Evolutionary conservation across 2,797 vertebrate species (phyloP).

Genomic region (Anas bernieri): DNA sequence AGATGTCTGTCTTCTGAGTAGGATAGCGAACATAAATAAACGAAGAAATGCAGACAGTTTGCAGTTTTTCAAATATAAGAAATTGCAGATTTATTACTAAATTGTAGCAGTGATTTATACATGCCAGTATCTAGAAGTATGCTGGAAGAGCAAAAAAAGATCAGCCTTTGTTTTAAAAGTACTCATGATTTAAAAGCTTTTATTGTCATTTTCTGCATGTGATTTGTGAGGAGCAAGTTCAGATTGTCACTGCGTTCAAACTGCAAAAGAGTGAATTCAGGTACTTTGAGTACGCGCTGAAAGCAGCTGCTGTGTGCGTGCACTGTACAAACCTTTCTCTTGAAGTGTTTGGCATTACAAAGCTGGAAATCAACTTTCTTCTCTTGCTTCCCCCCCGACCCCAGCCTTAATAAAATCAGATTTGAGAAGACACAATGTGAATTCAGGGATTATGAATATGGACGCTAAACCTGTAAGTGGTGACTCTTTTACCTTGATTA

Average conservation of each 20-base stretch:
- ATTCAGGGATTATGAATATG: constrained; percentile 77
- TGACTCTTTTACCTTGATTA: not conserved
- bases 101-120: not conserved
- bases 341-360: not conserved
- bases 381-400: not conserved
- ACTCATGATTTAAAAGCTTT: not conserved
- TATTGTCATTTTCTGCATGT: not conserved
- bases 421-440: constrained; percentile 90
- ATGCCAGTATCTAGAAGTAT: not conserved
- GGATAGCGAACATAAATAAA: not conserved
- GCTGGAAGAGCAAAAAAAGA: not conserved
- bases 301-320: not conserved
- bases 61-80: not conserved
- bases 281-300: not conserved
- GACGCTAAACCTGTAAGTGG: constrained; percentile 84
- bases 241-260: not conserved
- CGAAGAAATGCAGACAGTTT: not conserved
- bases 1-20: not conserved
- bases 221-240: not conserved
- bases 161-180: not conserved
- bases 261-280: fast-evolving
- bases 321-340: not conserved
- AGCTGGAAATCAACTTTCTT: not conserved
- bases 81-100: not conserved
- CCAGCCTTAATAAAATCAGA: constrained; percentile 95